Base-by-base conservation (phyloP, 2,888 invertebrate species). In the Stenurella melanura region DNA sequence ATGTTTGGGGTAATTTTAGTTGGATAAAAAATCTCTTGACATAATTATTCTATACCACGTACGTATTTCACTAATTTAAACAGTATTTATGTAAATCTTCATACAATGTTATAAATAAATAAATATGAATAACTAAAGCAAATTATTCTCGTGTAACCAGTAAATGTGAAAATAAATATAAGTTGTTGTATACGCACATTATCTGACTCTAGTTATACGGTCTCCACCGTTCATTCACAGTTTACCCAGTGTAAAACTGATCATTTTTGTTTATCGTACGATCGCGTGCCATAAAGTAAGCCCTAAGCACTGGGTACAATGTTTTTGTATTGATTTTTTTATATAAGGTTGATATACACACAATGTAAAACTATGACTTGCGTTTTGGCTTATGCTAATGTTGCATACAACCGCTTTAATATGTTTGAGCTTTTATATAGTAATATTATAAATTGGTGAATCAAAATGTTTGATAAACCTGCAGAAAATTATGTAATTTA, bases 301-400 rank as follows among this genome's bases (percentile, higher is more conserved):
- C 69, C n/a, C 50, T 15, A 58, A 30, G 58, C 69, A n/a, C 17
- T 30, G 18, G 57, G 42, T 30, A 58, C 17, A 34, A 17, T 30
- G 57, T 18, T 69, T 56, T 69, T 12, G 69, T 69, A 69, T 69
- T 57, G 69, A 69, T 69, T 69, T 69, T n/a, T 69, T 69, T 69
- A 61, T 30, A 12, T 61, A 61, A n/a, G 61, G n/a, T n/a, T 68
- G 54, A 54, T n/a, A 19, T 30, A 9, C 26, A 68, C 50, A 26
- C 30, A 63, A 34, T 30, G 34, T 34, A 34, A 60, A 17, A 34
- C 61, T 34, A 63, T 34, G 26, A 63, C 61, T 30, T 63, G 34
- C n/a, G 61, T 63, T 60, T 50, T 50, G n/a, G 50, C n/a, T n/a
- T n/a, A 50, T n/a, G 50, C n/a, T n/a, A 50, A 15, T 12, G 6